Evolutionary conservation across 64 coral and sea anemone genomes (phyloP), one percentile per base, ranked within the genome.

Genomic region (Montipora sp.): DNA sequence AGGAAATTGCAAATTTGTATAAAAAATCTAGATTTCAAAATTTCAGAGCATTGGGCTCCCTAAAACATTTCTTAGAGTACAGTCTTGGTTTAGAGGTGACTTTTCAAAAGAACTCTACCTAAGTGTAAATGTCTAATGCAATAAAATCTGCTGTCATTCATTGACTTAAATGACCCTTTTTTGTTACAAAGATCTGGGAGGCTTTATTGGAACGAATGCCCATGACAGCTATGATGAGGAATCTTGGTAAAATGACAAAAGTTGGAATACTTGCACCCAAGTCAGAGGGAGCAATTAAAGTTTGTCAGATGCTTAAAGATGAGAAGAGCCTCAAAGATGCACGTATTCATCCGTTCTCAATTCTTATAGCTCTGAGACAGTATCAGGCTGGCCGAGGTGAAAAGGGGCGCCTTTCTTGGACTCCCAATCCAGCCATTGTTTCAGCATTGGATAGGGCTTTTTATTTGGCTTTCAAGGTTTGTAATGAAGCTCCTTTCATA

Each of bases 191-290:
- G 96, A 89, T 98, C 8, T 98, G 96, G 96, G 48, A 89, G 24
- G 96, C 96, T n/a, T 84, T 98, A 8, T 77, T 98, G 47, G 91
- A 98, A 47, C 95, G 95, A 59, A 98, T 98, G 96, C 96, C 96
- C 6, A 98, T 98, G 96, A 98, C 96, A 16, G 96, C 96, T 3
- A 98, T 98, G 96, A 91, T 98, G 16, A 90, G 91, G 75, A 98
- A 98, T 80, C 91, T 98, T 36, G 90, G 87, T 13, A 98, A 98
- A 84, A 98, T 98, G 96, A 95, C 96, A 11, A 86, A 77, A 8
- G 87, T 98, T 58, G 91, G 83, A 20, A 27, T 98, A 1, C 81
- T 98, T 5, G 93, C 80, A 7, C 55, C 69, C 19, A 53, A 55
- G 13, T 77, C 80, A 49, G 77, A 88, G 76, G 90, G 80, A 24